Evolutionary conservation across 2,797 vertebrate genomes (phyloP).

Genomic region (Hephaestus fuliginosus): DNA sequence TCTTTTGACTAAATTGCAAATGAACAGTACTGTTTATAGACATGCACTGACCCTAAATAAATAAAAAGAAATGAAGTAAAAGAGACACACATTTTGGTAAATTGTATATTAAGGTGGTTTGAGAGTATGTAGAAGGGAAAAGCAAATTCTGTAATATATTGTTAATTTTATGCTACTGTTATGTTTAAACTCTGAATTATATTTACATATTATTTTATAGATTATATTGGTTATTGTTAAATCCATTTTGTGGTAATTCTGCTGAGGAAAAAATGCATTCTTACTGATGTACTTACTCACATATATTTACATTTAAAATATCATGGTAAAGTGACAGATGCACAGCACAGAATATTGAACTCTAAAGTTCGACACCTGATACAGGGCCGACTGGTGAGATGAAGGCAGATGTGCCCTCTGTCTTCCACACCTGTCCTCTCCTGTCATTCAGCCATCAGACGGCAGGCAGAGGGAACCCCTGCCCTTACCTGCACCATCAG

Average conservation of each 20-base stretch:
- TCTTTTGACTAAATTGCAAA: neutral
- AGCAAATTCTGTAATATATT: neutral
- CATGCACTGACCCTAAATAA: neutral
- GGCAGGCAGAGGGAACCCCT: constrained; percentile 61
- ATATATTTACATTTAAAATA: neutral
- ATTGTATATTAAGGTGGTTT: neutral
- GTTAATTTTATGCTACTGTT: neutral
- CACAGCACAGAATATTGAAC: constrained; percentile 7
- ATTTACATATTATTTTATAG: neutral
- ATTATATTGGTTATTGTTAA: neutral
- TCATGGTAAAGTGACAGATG: constrained; percentile 1
- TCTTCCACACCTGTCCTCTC: constrained; percentile 74
- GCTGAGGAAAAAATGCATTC: neutral
- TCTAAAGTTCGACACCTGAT: constrained; percentile 51
- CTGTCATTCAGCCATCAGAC: constrained; percentile 63
- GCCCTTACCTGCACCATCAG: constrained; percentile 67
- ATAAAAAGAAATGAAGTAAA: neutral
- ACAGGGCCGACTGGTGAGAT: constrained; percentile 31
- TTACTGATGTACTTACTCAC: neutral
- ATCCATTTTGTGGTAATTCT: neutral
- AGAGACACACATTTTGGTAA: neutral
- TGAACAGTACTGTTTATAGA: neutral
- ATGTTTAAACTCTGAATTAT: neutral
- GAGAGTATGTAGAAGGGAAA: neutral
- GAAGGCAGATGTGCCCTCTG: constrained; percentile 64